Evolutionary conservation across 2,797 vertebrate species (phyloP), one percentile per base, ranked within the genome.

Genomic region (Hoplostethus atlanticus): DNA sequence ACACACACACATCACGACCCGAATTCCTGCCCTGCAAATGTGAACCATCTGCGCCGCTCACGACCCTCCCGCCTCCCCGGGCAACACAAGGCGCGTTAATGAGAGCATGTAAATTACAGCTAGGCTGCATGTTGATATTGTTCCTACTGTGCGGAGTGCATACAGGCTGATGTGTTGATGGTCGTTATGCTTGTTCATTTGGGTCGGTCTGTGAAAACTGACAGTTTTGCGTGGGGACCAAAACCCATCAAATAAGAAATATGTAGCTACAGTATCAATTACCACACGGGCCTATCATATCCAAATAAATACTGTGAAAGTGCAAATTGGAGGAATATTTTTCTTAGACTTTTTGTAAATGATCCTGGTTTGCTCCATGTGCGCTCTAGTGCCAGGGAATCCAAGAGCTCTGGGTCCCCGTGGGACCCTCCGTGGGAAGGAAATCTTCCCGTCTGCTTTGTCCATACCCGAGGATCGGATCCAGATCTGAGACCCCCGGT

Each of bases 391-490:
- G 72, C 31, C 52, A 76, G 48, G 40, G 68, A 78, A 77, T 71
- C 67, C 79, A 68, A 69, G 53, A 63, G 30, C 30, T 34, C 9
- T 28, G 72, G 73, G 53, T 74, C 92, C 94, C 92, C 94, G 16
- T 67, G 92, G 92, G 93, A 89, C 84, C 6, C 34, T 94, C 89
- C 68, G 93, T 96, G 95, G 95, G 96, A 97, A 96, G 95, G 89
- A 91, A 93, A 87, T 92, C 91, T 95, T 95, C 95, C 94, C 94
- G 86, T 91, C 88, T 91, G 88, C 80, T 89, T 89, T 89, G 78
- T 94, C 90, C 90, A 87, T 90, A 85, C 21, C 17, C 84, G 91
- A 77, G 86, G 86, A 90, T 68, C 86, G 31, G 71, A 87, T 91
- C 90, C 89, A 92, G 77, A 86, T 89, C 88, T 85, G 88, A 90